Evolutionary conservation across 2,797 vertebrate species (phyloP), one percentile per base, ranked within the genome.

Genomic region (Clarias pachynema): DNA sequence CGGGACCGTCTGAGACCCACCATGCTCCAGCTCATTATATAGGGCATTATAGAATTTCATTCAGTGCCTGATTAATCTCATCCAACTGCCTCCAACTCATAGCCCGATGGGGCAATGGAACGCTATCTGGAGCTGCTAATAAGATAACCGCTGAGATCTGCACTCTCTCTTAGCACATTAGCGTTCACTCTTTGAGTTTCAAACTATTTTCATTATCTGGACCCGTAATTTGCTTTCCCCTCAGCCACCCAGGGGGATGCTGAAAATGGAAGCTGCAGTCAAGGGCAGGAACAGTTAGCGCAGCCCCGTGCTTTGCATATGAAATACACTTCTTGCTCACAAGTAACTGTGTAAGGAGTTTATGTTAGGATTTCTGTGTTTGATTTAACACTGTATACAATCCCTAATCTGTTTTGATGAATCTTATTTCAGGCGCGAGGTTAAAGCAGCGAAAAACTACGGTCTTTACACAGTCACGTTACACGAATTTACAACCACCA

Each of bases 121-220:
- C 90, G 87, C 92, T 94, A 94, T 95, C 92, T 93, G 92, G 89
- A 93, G 91, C 93, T 91, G 90, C 93, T 96, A 95, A 95, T 95
- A 94, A 95, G 95, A 95, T 95, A 95, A 95, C 92, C 83, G 89
- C 89, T 73, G 91, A 93, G 94, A 93, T 95, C 92, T 92, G 92
- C 90, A 56, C 90, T 93, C 93, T 92, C 94, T 95, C 94, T 94
- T 93, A 95, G 93, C 94, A 91, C 93, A 95, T 95, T 95, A 94
- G 93, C 85, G 91, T 93, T 93, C 93, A 92, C 93, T 91, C 93
- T 94, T 95, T 95, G 94, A 95, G 95, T 94, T 93, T 94, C 90
- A 94, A 94, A 95, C 92, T 94, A 95, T 95, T 95, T 94, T 94
- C 94, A 94, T 95, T 95, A 94, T 94, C 93, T 93, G 92, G 83